Evolutionary conservation across 2,113 vertebrate species (phyloP).

Genomic region (Athene cunicularia): DNA sequence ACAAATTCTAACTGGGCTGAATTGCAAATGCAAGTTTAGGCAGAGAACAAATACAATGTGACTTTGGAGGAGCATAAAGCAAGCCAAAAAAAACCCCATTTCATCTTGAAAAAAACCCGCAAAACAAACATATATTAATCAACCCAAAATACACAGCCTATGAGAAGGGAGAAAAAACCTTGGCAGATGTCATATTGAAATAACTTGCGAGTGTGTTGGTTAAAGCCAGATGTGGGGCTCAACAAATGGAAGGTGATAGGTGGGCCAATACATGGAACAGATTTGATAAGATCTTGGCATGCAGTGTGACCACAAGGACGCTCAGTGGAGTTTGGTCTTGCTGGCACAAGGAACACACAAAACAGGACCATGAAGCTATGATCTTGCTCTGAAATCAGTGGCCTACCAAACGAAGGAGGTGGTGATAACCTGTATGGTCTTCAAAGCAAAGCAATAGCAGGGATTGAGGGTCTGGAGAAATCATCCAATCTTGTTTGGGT

Average conservation of each 20-base stretch:
- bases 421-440: not conserved
- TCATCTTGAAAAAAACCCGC: not conserved
- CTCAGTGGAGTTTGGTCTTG: not conserved
- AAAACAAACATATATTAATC: constrained; percentile 38
- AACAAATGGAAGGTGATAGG: not conserved
- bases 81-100: not conserved
- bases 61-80: constrained; percentile 48
- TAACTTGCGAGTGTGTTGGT: not conserved
- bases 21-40: constrained; percentile 66
- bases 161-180: not conserved
- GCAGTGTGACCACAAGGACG: not conserved
- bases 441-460: not conserved
- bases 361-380: not conserved
- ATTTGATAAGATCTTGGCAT: not conserved
- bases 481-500: not conserved
- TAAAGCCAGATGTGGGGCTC: not conserved
- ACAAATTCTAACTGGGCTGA: constrained; percentile 54
- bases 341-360: not conserved
- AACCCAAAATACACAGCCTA: not conserved
- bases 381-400: not conserved
- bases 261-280: not conserved
- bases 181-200: not conserved
- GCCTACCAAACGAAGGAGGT: not conserved
- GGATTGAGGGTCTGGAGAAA: not conserved
- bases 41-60: constrained; percentile 50